Evolutionary conservation across 2,113 vertebrate species (phyloP), one percentile per base, ranked within the genome.

Genomic region (Steatornis caripensis): DNA sequence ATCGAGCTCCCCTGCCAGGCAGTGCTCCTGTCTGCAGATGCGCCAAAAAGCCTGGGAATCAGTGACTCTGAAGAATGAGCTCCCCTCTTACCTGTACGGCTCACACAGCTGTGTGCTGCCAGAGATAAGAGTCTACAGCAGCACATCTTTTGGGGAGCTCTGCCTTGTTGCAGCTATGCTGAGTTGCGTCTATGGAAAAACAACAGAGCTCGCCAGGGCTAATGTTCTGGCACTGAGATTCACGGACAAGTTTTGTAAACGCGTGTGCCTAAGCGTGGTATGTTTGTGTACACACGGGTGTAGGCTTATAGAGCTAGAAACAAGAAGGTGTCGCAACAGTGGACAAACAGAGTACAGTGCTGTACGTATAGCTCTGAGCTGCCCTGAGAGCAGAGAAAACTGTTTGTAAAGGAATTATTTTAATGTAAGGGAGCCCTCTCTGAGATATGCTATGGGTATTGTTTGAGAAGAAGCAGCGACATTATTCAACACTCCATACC

Each of bases 41-140:
- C 6, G 0, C 46, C 30, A 54, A 45, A 57, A 82, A 32, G 53
- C 20, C 43, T 12, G 21, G 22, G 18, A 64, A 53, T 6, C 22
- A 48, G 15, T 43, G 8, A 53, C 58, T 37, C 26, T 1, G 2
- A 36, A 80, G 26, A 53, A 29, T 20, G 32, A 85, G 15, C 21
- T 79, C 5, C 21, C 4, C 64, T 51, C 34, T 37, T 36, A 39
- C 8, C 37, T 0, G 0, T 37, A 6, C 0, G 9, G 13, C 54
- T 74, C 39, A 23, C 21, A 15, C 5, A 11, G 18, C 7, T 29
- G 8, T 6, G 24, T 22, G 49, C 32, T 37, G 41, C 41, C 60
- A n/a, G 19, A 36, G 20, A 10, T 17, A 14, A 65, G 19, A n/a
- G 8, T 21, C 26, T 75, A 36, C 24, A 65, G 48, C 5, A 4